Percentiles rank a stretch among this genome's conserved stretches.
Conservation (phyloP, 2,797 vertebrate species). For the Prunella strophiata region DNA sequence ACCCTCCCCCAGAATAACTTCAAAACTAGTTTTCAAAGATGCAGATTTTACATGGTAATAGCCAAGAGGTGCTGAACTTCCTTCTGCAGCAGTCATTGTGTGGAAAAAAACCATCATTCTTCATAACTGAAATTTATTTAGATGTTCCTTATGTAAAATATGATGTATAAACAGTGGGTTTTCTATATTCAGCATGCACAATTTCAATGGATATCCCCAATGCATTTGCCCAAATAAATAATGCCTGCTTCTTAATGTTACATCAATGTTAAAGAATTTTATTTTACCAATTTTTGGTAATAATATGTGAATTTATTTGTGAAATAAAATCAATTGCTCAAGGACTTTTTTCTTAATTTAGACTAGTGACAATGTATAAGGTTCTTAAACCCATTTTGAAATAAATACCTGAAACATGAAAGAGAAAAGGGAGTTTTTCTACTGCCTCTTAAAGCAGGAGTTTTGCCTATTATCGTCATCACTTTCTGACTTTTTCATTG, state of each 20-base stretch:
- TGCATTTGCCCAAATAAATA: neutral
- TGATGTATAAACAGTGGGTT: neutral
- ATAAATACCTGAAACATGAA: neutral
- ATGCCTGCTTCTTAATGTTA: neutral
- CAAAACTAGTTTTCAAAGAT: neutral
- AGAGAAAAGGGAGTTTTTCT: neutral
- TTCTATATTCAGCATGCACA: rapidly evolving
- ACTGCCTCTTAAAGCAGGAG: neutral
- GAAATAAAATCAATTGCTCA: neutral
- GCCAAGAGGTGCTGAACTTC: neutral
- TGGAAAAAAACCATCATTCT: neutral
- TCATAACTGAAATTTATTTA: neutral
- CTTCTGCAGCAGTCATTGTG: neutral
- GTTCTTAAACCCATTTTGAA: neutral
- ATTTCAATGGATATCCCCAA: rapidly evolving
- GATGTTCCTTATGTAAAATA: neutral
- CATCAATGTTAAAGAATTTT: neutral
- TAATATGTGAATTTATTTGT: neutral
- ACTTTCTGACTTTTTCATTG: neutral
- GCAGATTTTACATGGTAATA: neutral
- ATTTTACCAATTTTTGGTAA: neutral
- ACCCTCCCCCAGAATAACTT: neutral
- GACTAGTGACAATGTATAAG: neutral
- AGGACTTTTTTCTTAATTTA: neutral
- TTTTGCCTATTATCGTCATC: neutral